Evolutionary conservation across 92 coral and sea anemone species (phyloP).

Genomic region (Micromussa lordhowensis): DNA sequence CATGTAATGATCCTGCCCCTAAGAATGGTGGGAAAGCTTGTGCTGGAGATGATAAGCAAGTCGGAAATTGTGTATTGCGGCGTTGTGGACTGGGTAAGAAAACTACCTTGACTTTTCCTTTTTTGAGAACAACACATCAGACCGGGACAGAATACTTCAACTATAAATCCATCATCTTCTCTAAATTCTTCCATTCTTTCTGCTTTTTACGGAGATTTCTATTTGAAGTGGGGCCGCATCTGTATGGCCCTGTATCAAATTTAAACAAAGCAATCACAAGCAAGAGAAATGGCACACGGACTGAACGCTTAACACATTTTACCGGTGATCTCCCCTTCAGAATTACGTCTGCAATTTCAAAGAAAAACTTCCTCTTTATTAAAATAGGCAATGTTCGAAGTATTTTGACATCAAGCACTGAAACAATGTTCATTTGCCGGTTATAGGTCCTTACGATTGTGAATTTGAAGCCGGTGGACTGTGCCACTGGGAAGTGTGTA

Average conservation of each 20-base stretch:
- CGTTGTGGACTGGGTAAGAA: conserved; percentile 70
- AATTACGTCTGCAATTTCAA: too few species aligned
- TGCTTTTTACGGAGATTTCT: too few species aligned
- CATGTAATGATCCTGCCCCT: conserved; percentile 71
- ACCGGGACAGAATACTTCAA: background rate
- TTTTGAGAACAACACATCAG: background rate
- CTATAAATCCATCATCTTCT: background rate
- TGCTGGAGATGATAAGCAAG: conserved; percentile 31
- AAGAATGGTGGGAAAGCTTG: conserved; percentile 69
- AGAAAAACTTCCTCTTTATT: too few species aligned
- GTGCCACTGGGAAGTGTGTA: conserved; percentile 64
- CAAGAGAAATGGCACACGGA: too few species aligned
- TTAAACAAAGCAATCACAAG: too few species aligned
- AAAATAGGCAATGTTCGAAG: background rate
- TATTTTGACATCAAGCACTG: background rate
- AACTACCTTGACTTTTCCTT: too few species aligned
- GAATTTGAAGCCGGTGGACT: conserved; percentile 73
- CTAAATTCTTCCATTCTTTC: too few species aligned
- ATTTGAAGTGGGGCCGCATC: too few species aligned
- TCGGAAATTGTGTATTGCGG: conserved; percentile 36
- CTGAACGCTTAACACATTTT: too few species aligned
- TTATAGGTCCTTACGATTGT: conserved; percentile 83
- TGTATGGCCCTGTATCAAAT: too few species aligned
- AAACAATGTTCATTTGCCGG: background rate
- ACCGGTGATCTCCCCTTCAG: too few species aligned